Conservation (phyloP, 2,797 vertebrate species). For the Setipinna tenuifilis region DNA sequence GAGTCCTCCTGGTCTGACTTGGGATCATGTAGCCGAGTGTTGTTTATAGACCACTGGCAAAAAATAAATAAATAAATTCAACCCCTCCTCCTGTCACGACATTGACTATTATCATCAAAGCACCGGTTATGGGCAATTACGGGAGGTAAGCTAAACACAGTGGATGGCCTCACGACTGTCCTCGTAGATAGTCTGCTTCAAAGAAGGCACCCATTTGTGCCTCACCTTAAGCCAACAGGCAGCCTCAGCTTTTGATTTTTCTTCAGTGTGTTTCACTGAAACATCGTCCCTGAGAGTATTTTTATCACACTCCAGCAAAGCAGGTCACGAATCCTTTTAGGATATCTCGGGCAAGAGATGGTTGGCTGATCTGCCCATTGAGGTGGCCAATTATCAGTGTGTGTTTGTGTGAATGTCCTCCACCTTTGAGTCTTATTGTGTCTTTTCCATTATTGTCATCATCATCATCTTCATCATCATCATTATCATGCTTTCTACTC, state of each 20-base stretch:
- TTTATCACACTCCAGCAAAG: slow-evolving; percentile 10
- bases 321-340: slow-evolving; percentile 34
- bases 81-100: slow-evolving; percentile 56
- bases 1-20: not conserved
- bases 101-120: slow-evolving; percentile 16
- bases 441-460: not conserved
- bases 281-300: slow-evolving; percentile 25
- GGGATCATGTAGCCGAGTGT: not conserved
- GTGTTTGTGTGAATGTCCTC: not conserved
- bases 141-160: not conserved
- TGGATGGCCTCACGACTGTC: slow-evolving; percentile 40
- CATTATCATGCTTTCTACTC: not conserved
- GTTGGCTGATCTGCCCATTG: no score
- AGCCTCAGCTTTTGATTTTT: not conserved
- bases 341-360: not conserved
- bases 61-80: slow-evolving; percentile 10
- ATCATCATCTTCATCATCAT: not conserved
- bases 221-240: slow-evolving; percentile 11
- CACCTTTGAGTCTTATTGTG: not conserved
- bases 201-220: slow-evolving; percentile 1
- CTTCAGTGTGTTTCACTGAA: not conserved
- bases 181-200: not conserved
- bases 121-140: slow-evolving; percentile 38
- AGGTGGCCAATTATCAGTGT: not conserved
- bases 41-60: not conserved